Evolutionary conservation across 2,113 vertebrate species (phyloP).

Genomic region (Xiphorhynchus elegans): DNA sequence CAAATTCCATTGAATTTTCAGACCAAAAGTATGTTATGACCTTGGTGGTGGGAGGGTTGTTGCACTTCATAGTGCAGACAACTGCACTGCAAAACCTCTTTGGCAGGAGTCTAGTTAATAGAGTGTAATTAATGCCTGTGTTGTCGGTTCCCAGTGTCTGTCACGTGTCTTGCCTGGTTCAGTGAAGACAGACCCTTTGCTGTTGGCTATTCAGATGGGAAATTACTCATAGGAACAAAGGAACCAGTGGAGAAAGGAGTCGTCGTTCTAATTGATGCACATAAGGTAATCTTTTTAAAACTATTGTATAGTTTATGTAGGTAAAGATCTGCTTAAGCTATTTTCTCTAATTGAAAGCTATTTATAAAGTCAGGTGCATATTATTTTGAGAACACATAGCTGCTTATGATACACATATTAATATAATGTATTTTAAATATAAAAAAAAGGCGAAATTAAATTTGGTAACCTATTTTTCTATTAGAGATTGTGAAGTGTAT

Average conservation of each 20-base stretch:
- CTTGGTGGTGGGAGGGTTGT: neutral
- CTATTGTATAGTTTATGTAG: neutral
- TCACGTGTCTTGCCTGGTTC: conserved; percentile 94
- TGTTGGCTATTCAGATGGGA: conserved; percentile 94
- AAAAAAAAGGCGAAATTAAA: too few species aligned
- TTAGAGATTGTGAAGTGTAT: neutral
- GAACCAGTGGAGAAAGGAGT: conserved; percentile 90
- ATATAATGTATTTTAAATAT: neutral
- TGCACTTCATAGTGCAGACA: neutral
- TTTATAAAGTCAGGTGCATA: neutral
- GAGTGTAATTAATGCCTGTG: neutral
- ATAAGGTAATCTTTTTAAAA: conserved; percentile 82
- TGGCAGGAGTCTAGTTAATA: neutral
- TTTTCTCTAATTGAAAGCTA: neutral
- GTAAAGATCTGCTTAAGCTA: neutral
- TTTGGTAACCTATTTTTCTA: neutral
- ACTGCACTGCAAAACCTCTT: neutral
- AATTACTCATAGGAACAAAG: conserved; percentile 88
- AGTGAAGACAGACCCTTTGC: conserved; percentile 94
- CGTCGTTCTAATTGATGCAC: conserved; percentile 89
- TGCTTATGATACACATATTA: neutral
- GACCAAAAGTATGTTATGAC: neutral
- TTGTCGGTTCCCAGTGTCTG: conserved; percentile 79
- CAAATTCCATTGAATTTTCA: neutral
- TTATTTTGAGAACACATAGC: neutral